Evolutionary conservation across 2,113 vertebrate species (phyloP).

Genomic region (Menidia beryllina): DNA sequence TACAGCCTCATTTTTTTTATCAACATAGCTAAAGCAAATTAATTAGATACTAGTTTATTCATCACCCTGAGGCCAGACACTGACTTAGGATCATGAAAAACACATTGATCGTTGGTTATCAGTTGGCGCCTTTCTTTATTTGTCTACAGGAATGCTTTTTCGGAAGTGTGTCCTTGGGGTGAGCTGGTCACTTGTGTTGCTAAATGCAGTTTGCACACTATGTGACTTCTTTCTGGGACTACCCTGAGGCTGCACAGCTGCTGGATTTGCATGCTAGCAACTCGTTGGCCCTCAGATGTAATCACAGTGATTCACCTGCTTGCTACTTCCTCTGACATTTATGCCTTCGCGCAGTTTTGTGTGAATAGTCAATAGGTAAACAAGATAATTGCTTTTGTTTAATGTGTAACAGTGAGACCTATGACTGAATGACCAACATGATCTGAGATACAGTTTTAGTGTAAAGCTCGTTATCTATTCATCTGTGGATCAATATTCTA

Average conservation of each 20-base stretch:
- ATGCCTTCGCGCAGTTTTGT: conserved; percentile 53
- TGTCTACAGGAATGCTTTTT: neutral
- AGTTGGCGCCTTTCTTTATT: neutral
- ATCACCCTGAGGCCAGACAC: neutral
- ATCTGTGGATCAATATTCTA: conserved; percentile 33
- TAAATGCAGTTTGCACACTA: conserved; percentile 11
- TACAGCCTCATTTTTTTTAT: too few species aligned
- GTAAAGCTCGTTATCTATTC: conserved; percentile 12
- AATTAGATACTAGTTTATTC: neutral
- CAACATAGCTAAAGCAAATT: too few species aligned
- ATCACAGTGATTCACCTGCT: conserved; percentile 76
- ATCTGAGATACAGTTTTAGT: conserved; percentile 13
- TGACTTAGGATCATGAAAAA: neutral
- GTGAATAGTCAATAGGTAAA: conserved; percentile 63
- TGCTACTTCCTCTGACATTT: conserved; percentile 67
- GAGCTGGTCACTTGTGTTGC: conserved; percentile 17
- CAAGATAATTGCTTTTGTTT: conserved; percentile 41
- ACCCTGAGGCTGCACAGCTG: conserved; percentile 67
- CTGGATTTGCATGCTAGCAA: conserved; percentile 71
- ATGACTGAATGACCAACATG: conserved; percentile 6
- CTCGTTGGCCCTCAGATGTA: conserved; percentile 72
- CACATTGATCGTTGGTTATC: neutral
- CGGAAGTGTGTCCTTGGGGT: neutral
- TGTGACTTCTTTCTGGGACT: conserved; percentile 45
- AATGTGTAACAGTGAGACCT: conserved; percentile 39